These are phyloP conservation scores for Odontocolon sp. DNA, from an alignment of 2,888 invertebrate genomes.

Conservation along the genomic window DNA sequence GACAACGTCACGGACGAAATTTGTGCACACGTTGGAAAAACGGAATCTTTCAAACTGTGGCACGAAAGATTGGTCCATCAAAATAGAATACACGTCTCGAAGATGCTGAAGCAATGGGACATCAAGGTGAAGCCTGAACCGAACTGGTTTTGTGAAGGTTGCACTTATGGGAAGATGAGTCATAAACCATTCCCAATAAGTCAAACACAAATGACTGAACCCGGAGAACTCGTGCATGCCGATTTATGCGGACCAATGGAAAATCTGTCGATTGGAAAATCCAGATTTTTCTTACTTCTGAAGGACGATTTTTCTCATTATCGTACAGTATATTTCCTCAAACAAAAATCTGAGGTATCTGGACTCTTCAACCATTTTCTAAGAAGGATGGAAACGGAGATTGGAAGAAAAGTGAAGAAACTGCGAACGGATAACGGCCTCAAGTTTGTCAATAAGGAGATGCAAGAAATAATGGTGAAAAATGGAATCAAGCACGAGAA, in stretches of 20 bases:
- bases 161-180: slow-evolving; percentile 44
- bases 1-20: background rate
- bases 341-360: slow-evolving; percentile 26
- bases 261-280: slow-evolving; percentile 34
- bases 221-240: slow-evolving; percentile 47
- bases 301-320: slow-evolving; percentile 57
- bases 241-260: slow-evolving; percentile 59
- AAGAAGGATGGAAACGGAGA: background rate
- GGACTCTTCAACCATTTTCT: slow-evolving; percentile 10
- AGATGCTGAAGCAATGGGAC: slow-evolving; percentile 50
- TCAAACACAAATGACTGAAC: slow-evolving; percentile 17
- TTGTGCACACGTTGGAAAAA: background rate
- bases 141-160: slow-evolving; percentile 60
- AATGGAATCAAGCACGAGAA: background rate
- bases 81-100: slow-evolving; percentile 58
- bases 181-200: slow-evolving; percentile 37
- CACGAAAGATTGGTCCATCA: slow-evolving; percentile 66
- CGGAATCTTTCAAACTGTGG: slow-evolving; percentile 59
- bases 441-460: slow-evolving; percentile 49
- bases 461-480: slow-evolving; percentile 5
- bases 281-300: slow-evolving; percentile 46
- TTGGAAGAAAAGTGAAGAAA: slow-evolving; percentile 13
- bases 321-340: slow-evolving; percentile 43
- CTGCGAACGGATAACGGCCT: slow-evolving; percentile 56
- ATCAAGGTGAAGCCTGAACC: slow-evolving; percentile 48